These are phyloP conservation scores for Lithophane ornitopus DNA, from an alignment of 2,888 invertebrate species.

Conservation along the genomic window DNA sequence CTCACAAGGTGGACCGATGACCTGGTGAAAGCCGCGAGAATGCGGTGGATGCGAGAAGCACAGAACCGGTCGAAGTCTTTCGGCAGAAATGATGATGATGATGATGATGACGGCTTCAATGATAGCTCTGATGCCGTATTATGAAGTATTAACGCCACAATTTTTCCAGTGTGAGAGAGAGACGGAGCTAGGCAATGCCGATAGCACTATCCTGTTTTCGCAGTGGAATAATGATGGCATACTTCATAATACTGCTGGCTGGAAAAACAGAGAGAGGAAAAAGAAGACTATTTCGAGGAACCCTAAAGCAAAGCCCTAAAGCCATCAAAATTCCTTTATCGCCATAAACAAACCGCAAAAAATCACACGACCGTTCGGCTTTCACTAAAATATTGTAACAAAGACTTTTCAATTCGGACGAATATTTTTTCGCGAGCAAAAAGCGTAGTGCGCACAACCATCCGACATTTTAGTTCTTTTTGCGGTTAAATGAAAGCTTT, in stretches of 20 bases:
- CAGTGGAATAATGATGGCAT: too few species aligned
- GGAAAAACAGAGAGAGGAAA: neutral
- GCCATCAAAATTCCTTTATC: constrained; percentile 57
- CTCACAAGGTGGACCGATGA: too few species aligned
- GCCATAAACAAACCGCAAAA: constrained; percentile 69
- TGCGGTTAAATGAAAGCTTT: constrained; percentile 58
- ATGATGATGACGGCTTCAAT: neutral
- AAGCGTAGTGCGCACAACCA: constrained; percentile 67
- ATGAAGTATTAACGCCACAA: too few species aligned
- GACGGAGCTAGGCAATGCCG: too few species aligned
- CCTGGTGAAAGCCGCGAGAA: too few species aligned
- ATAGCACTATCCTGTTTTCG: too few species aligned
- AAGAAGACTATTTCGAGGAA: constrained; percentile 20
- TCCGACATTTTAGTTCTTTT: constrained; percentile 63
- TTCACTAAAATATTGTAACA: constrained; percentile 73
- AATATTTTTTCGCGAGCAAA: constrained; percentile 69
- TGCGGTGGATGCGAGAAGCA: too few species aligned
- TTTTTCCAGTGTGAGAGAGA: too few species aligned
- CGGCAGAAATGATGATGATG: too few species aligned
- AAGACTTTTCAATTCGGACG: constrained; percentile 74
- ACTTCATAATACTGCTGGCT: neutral
- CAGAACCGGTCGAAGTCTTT: too few species aligned
- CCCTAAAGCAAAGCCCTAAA: constrained; percentile 49
- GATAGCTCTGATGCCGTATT: neutral
- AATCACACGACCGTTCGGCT: constrained; percentile 64